Evolutionary conservation across 2,113 vertebrate genomes (phyloP).

Genomic region (human (Homo sapiens)): GRCh38 chr11:69373001-69373500

Average conservation of each 20-base stretch:
- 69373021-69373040: fast-evolving
- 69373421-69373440: not conserved
- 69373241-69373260: fast-evolving
- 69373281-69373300: not conserved
- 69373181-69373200: fast-evolving
- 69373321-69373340: not conserved
- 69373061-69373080: fast-evolving
- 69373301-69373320: not conserved
- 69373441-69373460: not conserved
- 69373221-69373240: fast-evolving
- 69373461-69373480: fast-evolving
- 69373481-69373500: fast-evolving
- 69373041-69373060: not conserved
- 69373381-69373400: fast-evolving
- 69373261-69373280: not conserved
- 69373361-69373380: fast-evolving
- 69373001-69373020: fast-evolving
- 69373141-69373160: not conserved
- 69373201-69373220: not conserved
- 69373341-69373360: not conserved
- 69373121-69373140: fast-evolving
- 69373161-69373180: fast-evolving
- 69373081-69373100: not conserved
- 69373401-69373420: too few species aligned
- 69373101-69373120: fast-evolving